These are phyloP conservation scores for Typhlichthys eigenmanni DNA, from an alignment of 2,797 vertebrate genomes.

Conservation along the genomic window DNA sequence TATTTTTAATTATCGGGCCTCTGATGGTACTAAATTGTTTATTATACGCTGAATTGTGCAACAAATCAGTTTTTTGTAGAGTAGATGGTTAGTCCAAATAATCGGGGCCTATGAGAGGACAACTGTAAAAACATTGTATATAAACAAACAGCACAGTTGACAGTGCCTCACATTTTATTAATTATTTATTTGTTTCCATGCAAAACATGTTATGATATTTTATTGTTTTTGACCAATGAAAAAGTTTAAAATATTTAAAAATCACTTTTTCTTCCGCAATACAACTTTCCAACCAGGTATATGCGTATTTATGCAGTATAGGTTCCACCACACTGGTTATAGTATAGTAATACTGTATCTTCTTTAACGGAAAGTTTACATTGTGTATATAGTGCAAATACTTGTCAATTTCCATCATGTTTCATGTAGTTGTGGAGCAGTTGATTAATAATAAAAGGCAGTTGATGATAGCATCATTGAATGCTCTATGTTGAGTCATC, in stretches of 20 bases:
- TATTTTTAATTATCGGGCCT: conserved; percentile 14
- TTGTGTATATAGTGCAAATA: conserved; percentile 81
- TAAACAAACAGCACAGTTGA: too few species aligned
- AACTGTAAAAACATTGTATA: too few species aligned
- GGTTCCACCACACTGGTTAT: conserved; percentile 78
- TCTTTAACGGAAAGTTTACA: conserved; percentile 73
- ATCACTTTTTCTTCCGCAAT: too few species aligned
- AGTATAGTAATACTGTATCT: conserved; percentile 76
- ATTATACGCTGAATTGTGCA: conserved; percentile 44
- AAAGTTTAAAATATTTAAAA: too few species aligned
- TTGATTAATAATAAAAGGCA: conserved; percentile 30
- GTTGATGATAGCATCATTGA: conserved; percentile 75
- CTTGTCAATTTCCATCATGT: conserved; percentile 80
- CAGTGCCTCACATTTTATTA: too few species aligned
- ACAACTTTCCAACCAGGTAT: conserved; percentile 59
- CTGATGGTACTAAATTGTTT: conserved; percentile 48
- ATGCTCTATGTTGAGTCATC: conserved; percentile 59
- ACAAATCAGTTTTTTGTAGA: conserved; percentile 40
- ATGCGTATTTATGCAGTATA: conserved; percentile 72
- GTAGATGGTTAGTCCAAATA: conserved; percentile 13
- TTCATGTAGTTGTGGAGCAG: conserved; percentile 71
- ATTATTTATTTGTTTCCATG: too few species aligned
- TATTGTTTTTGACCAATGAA: too few species aligned
- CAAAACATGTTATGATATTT: too few species aligned
- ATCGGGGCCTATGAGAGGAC: too few species aligned